Evolutionary conservation across 2,113 vertebrate species (phyloP).

Genomic region (Pterocles burchelli): DNA sequence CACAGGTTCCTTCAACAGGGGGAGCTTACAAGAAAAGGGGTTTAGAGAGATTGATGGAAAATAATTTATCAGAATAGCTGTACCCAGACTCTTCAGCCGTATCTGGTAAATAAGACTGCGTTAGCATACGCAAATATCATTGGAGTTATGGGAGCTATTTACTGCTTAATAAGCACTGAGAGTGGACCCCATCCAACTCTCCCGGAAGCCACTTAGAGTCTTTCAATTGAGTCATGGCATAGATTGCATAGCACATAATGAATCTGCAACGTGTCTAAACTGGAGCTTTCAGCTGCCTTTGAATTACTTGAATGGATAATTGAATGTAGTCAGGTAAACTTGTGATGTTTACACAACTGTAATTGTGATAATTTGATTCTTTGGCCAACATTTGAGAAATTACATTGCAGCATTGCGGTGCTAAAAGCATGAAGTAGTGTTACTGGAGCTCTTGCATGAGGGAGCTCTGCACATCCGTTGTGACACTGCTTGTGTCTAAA

Average conservation of each 20-base stretch:
- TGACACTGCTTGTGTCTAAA: background rate
- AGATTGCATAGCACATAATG: background rate
- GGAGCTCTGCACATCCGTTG: rapidly evolving
- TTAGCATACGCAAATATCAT: background rate
- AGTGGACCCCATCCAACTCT: background rate
- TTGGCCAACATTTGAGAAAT: background rate
- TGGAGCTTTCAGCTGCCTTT: background rate
- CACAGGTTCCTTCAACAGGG: background rate
- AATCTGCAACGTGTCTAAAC: background rate
- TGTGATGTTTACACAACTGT: background rate
- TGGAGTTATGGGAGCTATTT: background rate
- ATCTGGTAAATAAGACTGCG: background rate
- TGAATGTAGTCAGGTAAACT: constrained; percentile 33
- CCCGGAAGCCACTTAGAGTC: background rate
- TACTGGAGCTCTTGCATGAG: background rate
- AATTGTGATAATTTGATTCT: constrained; percentile 22
- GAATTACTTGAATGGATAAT: background rate
- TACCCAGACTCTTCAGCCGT: background rate
- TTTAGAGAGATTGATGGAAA: background rate
- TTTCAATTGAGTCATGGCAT: constrained; percentile 14
- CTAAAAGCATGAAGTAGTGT: background rate
- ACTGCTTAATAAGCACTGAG: background rate
- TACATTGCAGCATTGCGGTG: background rate
- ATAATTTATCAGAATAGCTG: background rate
- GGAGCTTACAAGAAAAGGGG: background rate